These are phyloP conservation scores for Rhyacophila evoluta DNA, from an alignment of 2,888 invertebrate species.

Conservation along the genomic window DNA sequence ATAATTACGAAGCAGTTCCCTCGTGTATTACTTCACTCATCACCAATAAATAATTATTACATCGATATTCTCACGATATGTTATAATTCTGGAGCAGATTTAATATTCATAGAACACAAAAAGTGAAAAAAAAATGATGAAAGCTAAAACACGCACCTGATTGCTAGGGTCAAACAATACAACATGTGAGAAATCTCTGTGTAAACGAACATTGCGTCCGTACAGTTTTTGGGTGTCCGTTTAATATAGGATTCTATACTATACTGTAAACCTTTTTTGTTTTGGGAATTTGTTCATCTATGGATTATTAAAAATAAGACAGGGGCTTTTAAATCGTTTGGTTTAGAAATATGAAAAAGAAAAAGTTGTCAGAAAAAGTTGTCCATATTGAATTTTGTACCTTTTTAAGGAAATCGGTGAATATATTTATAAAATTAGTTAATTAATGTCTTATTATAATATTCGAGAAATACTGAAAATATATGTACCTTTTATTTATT, in stretches of 20 bases:
- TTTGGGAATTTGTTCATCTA: not conserved
- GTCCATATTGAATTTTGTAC: no score
- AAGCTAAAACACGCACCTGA: slow-evolving; percentile 1
- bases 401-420: no score
- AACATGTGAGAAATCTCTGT: not conserved
- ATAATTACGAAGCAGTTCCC: not conserved
- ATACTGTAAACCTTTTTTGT: not conserved
- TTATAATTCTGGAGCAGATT: slow-evolving; percentile 17
- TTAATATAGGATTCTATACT: not conserved
- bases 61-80: not conserved
- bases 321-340: no score
- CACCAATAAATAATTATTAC: not conserved
- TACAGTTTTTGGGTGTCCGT: not conserved
- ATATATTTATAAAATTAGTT: no score
- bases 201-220: not conserved
- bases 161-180: slow-evolving; percentile 24
- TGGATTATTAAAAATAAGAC: no score
- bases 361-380: no score
- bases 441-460: no score
- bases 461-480: no score
- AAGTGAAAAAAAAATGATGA: not conserved
- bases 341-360: no score
- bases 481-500: no score
- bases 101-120: slow-evolving; percentile 21
- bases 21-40: not conserved